Evolutionary conservation across 2,797 vertebrate genomes (phyloP), one percentile per base, ranked within the genome.

Genomic region (Scleropages formosus): DNA sequence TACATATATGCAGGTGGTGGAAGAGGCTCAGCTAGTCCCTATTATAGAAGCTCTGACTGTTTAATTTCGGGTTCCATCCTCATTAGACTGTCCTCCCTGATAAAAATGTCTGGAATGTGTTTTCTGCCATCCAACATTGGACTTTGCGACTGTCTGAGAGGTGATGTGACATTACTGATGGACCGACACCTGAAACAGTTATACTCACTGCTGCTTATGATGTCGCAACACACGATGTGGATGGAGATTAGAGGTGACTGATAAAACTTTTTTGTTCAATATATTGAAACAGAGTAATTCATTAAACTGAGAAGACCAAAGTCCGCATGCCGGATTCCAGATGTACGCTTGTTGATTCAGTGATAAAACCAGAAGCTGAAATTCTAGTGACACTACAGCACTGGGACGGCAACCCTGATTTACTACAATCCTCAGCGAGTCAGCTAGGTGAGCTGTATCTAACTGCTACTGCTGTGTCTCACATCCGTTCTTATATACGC

Each of bases 291-390:
- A 58, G 24, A 39, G 51, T 58, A 58, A 18, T 71, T 71, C 20
- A 71, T 58, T 71, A 71, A 71, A 71, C 69, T 27, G 31, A 71
- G 77, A 51, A 39, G 75, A 61, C 56, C 75, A 77, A 71, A 71
- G 75, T 71, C 75, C 77, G 61, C 27, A 63, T 63, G 74, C 24
- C 51, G 66, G 39, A 46, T 18, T 16, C 63, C 16, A 64, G 53
- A 16, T 66, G 68, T 56, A 46, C 39, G 20, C 49, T 31, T 78
- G 59, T 74, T 74, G 72, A 61, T 69, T 78, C 68, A 67, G 51
- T 74, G 64, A 78, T 59, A 69, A 74, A 44, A 74, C 44, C 26
- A 68, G 20, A 44, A 22, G 24, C 39, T 46, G 53, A 49, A n/a
- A 12, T 51, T 4, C 24, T n/a, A 59, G 56, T 59, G 51, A 15